Base-by-base conservation (phyloP, 2,888 invertebrate genomes). In the Periphyllus acericola region DNA sequence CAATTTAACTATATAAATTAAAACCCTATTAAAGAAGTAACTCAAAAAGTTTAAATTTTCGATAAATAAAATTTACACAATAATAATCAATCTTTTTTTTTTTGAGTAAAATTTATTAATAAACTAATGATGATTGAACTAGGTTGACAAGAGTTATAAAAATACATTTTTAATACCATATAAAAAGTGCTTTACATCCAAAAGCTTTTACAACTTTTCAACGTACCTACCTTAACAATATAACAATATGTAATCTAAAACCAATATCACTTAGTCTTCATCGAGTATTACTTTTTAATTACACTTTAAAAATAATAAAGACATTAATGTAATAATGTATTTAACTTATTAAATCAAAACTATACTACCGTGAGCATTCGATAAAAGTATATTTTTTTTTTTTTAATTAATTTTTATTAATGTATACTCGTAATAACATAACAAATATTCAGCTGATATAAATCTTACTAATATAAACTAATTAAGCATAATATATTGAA, bases 141-240 rank as follows among this genome's bases (percentile, higher is more conserved):
- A 17, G 11, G 68, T 68, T 68, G 1, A 5, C 1, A 0, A 68
- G 6, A 68, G 8, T 29, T n/a, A 68, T 68, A 2, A n/a, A 29
- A n/a, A 68, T n/a, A n/a, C 29, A 68, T 68, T 29, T 29, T 29
- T 68, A 68, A 68, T 29, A 8, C 29, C 29, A 11, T 68, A 60
- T 29, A 68, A n/a, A n/a, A 11, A n/a, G 4, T 6, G 25, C 9
- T 68, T 25, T 68, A 68, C 68, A 68, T 68, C 29, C 25, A 68
- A 68, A 68, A 68, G 68, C 68, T 68, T 68, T 68, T 68, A n/a
- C 8, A 68, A 68, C 68, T 68, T 68, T 68, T 11, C 29, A n/a
- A 68, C 29, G 29, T 68, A 68, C 14, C 55, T 60, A 46, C 25
- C 6, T 29, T n/a, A 68, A 68, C 29, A 68, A 68, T 68, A 21